phyloP scores from a whole-genome alignment of 2,888 invertebrate genomes.

The Cyclophora punctaria region DNA sequence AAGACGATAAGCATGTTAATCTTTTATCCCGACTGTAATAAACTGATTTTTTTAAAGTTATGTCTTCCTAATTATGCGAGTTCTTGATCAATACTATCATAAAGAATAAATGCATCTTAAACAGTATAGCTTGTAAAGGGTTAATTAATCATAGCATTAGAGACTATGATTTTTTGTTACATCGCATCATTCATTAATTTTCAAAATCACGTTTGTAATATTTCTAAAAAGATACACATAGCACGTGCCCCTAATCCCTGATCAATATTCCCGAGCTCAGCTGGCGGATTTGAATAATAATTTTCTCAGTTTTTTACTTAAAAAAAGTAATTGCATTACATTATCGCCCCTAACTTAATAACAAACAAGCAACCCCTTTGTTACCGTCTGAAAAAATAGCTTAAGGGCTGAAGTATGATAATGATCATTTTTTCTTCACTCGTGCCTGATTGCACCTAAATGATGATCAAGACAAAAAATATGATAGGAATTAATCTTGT shows the following conservation, averaged over 20 bases:
- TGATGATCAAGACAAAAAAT: conserved; percentile 70
- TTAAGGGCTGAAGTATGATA: conserved; percentile 73
- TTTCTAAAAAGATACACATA: conserved; percentile 1
- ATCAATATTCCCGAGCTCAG: conserved; percentile 61
- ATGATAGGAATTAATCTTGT: conserved; percentile 69
- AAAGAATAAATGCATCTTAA: too few species aligned
- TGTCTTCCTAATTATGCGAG: too few species aligned
- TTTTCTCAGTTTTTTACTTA: conserved; percentile 48
- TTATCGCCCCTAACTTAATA: conserved; percentile 74
- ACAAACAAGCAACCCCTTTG: conserved; percentile 72
- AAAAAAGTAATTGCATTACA: conserved; percentile 71
- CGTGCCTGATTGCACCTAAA: conserved; percentile 70
- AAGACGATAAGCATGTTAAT: too few species aligned
- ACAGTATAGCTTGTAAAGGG: too few species aligned
- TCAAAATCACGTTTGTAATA: too few species aligned
- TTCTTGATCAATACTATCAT: too few species aligned
- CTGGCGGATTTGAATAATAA: conserved; percentile 72
- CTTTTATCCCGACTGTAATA: too few species aligned
- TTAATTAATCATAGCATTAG: too few species aligned
- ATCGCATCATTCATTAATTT: not conserved
- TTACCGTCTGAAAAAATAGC: conserved; percentile 70
- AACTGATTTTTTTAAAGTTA: too few species aligned
- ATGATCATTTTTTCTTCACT: conserved; percentile 63
- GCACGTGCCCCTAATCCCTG: conserved; percentile 33
- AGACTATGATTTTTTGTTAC: too few species aligned